These are phyloP conservation scores for Heteromormyrus szaboi DNA, from an alignment of 2,797 vertebrate genomes.

Conservation along the genomic window DNA sequence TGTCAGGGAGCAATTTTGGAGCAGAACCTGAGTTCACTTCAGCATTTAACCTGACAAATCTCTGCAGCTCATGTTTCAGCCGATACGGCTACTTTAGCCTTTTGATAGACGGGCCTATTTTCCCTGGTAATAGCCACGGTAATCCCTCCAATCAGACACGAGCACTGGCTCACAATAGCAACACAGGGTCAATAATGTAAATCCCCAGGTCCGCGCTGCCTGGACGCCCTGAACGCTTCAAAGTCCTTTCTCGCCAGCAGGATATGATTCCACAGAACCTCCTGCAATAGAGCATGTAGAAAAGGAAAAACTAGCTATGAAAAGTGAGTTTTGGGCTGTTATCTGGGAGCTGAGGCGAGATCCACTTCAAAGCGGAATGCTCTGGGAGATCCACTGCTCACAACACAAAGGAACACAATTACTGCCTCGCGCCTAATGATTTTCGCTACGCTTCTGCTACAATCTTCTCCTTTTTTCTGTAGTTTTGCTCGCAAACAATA, in stretches of 20 bases:
- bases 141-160: constrained; percentile 22
- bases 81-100: constrained; percentile 22
- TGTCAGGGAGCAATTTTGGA: constrained; percentile 26
- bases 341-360: background rate
- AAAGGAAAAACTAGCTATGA: background rate
- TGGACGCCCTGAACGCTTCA: constrained; percentile 7
- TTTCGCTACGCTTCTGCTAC: background rate
- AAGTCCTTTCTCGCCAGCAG: constrained; percentile 10
- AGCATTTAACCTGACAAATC: constrained; percentile 33
- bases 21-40: constrained; percentile 19
- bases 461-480: background rate
- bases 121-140: constrained; percentile 16
- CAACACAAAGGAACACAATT: constrained; percentile 3
- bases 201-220: constrained; percentile 11
- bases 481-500: background rate
- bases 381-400: background rate
- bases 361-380: background rate
- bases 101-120: constrained; percentile 18
- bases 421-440: background rate
- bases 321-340: background rate
- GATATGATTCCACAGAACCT: constrained; percentile 18
- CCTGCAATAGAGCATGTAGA: background rate
- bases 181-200: constrained; percentile 25
- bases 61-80: constrained; percentile 19
- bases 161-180: constrained; percentile 13